phyloP scores from a whole-genome alignment of 2,888 invertebrate genomes.

The Catonia carolina region DNA sequence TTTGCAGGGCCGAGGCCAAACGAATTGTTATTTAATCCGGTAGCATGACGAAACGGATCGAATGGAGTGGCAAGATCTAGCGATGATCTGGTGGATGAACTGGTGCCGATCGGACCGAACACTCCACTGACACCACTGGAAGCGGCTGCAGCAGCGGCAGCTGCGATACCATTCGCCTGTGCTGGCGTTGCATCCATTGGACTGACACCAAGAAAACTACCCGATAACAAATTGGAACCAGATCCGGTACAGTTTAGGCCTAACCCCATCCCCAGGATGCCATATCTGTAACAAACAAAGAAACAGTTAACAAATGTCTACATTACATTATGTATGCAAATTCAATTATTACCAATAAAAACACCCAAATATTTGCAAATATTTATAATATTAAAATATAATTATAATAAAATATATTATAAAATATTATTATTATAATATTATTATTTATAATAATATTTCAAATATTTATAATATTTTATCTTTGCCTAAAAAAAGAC shows the following conservation, averaged over 20 bases:
- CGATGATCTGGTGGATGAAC: conserved; percentile 25
- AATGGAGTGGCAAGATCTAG: conserved; percentile 40
- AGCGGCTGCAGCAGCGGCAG: neutral
- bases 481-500: too few species aligned
- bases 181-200: conserved; percentile 44
- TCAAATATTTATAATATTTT: too few species aligned
- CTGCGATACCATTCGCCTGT: conserved; percentile 38
- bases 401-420: too few species aligned
- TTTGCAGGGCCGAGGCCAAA: conserved; percentile 56
- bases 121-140: conserved; percentile 49
- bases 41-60: conserved; percentile 69
- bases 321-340: too few species aligned
- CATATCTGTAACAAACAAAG: conserved; percentile 38
- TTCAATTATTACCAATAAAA: too few species aligned
- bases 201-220: conserved; percentile 44
- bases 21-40: conserved; percentile 77
- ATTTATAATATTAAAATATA: too few species aligned
- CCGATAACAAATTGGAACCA: conserved; percentile 38
- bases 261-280: conserved; percentile 75
- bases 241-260: conserved; percentile 50
- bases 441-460: too few species aligned
- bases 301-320: too few species aligned
- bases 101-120: conserved; percentile 75
- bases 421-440: too few species aligned
- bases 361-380: too few species aligned